Evolutionary conservation across 2,888 invertebrate genomes (phyloP).

Genomic region (Chaetogeoica ovagalla): DNA sequence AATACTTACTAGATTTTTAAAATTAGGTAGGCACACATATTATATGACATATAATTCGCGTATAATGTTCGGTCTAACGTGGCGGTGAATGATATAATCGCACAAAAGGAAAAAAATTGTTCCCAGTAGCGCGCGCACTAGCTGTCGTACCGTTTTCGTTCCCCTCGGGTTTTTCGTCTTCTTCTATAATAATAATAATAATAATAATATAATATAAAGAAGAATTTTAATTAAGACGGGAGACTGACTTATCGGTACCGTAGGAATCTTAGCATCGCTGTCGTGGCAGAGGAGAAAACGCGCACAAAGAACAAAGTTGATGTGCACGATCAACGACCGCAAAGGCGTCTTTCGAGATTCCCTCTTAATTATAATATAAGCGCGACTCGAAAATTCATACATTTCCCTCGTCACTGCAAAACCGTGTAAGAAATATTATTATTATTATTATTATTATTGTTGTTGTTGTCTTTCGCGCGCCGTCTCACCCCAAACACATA

Average conservation of each 20-base stretch:
- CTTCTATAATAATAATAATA: not conserved
- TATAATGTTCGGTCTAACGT: no score
- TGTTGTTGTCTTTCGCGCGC: not conserved
- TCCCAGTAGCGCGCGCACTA: no score
- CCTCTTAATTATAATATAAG: conserved; percentile 50
- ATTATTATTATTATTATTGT: no score
- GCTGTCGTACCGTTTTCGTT: not conserved
- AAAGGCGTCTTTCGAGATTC: conserved; percentile 51
- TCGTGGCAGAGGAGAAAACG: not conserved
- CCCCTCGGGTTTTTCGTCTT: not conserved
- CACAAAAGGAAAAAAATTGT: not conserved
- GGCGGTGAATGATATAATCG: no score
- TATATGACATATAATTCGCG: no score
- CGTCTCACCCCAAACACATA: no score
- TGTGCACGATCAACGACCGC: conserved; percentile 44
- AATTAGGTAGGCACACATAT: no score
- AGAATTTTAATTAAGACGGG: conserved; percentile 52
- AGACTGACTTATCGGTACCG: not conserved
- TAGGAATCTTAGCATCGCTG: conserved; percentile 17
- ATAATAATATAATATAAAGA: conserved; percentile 16
- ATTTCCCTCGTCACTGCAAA: conserved; percentile 15
- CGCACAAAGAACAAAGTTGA: conserved; percentile 34
- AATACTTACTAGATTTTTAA: no score
- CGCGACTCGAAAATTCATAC: conserved; percentile 29
- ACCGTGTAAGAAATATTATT: no score